These are phyloP conservation scores for Anguilla megastoma DNA, from an alignment of 2,797 vertebrate genomes.

Conservation along the genomic window DNA sequence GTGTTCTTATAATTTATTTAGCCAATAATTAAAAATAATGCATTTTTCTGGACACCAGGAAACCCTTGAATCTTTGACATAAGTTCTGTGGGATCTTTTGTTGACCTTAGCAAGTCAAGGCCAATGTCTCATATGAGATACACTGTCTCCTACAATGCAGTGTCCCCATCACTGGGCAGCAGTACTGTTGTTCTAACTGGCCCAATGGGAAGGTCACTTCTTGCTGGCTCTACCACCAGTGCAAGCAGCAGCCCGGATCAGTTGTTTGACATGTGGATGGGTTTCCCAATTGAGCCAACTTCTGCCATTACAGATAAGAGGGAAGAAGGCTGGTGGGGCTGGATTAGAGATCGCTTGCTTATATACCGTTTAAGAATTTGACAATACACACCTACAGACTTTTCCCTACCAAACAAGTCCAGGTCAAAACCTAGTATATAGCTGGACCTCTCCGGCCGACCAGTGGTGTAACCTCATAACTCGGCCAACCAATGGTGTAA, in stretches of 20 bases:
- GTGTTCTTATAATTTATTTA: not conserved
- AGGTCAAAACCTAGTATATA: no score
- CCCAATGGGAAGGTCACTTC: not conserved
- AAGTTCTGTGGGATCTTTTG: not conserved
- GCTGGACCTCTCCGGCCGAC: no score
- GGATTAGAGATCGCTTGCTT: not conserved
- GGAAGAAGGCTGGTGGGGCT: not conserved
- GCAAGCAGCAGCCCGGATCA: not conserved
- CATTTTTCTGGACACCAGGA: not conserved
- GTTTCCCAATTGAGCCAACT: not conserved
- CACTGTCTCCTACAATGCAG: not conserved
- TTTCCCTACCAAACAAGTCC: no score
- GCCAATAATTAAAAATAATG: not conserved
- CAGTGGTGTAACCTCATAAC: no score
- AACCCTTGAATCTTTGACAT: not conserved
- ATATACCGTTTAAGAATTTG: not conserved
- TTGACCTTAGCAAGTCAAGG: not conserved
- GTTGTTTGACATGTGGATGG: not conserved
- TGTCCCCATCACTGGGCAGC: not conserved
- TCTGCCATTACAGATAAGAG: not conserved
- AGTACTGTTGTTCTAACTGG: not conserved
- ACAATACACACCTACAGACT: not conserved
- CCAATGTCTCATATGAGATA: not conserved
- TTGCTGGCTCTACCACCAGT: not conserved
- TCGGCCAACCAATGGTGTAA: no score